phyloP scores from a whole-genome alignment of 1,140 invertebrate species.

The Charaxes varanes region DNA sequence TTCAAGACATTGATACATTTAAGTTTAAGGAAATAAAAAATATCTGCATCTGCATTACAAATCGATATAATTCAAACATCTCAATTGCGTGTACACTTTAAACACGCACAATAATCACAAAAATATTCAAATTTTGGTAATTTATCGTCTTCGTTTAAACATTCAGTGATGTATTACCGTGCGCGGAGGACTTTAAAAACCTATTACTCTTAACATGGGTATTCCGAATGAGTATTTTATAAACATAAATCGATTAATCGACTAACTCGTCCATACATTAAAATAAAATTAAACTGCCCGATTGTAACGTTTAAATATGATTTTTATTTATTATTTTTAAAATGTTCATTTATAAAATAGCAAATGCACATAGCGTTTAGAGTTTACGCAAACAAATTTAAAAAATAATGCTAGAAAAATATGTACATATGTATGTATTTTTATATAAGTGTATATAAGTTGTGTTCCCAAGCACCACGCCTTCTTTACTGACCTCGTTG shows the following conservation, averaged over 20 bases:
- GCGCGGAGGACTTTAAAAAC: conserved; percentile 43
- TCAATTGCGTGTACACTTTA: conserved; percentile 31
- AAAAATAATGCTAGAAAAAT: too few species aligned
- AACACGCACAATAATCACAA: conserved; percentile 32
- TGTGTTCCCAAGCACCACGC: too few species aligned
- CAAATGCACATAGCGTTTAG: too few species aligned
- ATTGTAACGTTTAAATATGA: conserved; percentile 26
- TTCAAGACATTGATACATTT: conserved; percentile 18
- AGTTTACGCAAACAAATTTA: too few species aligned
- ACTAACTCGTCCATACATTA: conserved; percentile 39
- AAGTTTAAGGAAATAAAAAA: too few species aligned
- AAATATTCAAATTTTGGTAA: conserved; percentile 34
- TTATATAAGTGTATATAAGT: too few species aligned
- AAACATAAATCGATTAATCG: conserved; percentile 39
- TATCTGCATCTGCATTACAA: too few species aligned
- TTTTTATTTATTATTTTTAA: conserved; percentile 20
- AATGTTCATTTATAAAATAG: too few species aligned
- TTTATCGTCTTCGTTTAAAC: conserved; percentile 31
- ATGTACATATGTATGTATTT: too few species aligned
- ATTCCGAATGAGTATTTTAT: conserved; percentile 14
- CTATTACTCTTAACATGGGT: conserved; percentile 42
- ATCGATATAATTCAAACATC: conserved; percentile 31
- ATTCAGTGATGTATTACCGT: conserved; percentile 36
- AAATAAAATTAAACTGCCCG: conserved; percentile 20
- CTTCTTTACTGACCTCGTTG: too few species aligned